These are phyloP conservation scores for Macaria notata DNA, from an alignment of 2,888 invertebrate genomes.

Conservation along the genomic window DNA sequence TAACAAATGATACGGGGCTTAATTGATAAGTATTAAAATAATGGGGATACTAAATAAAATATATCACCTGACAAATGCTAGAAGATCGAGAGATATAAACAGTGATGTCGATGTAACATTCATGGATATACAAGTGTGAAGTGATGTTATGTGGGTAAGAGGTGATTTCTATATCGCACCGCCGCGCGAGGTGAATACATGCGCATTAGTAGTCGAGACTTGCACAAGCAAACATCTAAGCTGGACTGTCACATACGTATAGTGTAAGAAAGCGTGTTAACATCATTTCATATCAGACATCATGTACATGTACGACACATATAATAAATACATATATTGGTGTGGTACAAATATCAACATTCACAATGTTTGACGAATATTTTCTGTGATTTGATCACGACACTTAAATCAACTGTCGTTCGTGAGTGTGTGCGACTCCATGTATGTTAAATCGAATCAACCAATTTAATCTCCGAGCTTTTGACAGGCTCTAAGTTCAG, in stretches of 20 bases:
- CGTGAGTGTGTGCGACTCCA: constrained; percentile 54
- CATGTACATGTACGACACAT: constrained; percentile 1
- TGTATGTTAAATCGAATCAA: constrained; percentile 69
- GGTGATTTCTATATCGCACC: constrained; percentile 64
- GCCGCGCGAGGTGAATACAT: constrained; percentile 49
- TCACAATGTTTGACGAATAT: constrained; percentile 14
- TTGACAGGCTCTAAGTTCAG: constrained; percentile 31
- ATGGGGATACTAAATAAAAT: constrained; percentile 57
- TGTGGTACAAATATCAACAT: constrained; percentile 11
- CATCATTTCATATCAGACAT: constrained; percentile 1
- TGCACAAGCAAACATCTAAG: constrained; percentile 59
- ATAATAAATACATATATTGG: constrained; percentile 6
- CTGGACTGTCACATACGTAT: constrained; percentile 24
- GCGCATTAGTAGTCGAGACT: constrained; percentile 54
- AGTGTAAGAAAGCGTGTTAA: constrained; percentile 14
- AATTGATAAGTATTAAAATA: constrained; percentile 26
- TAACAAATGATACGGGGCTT: constrained; percentile 31
- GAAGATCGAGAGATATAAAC: constrained; percentile 69
- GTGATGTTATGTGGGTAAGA: constrained; percentile 66
- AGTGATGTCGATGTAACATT: constrained; percentile 65
- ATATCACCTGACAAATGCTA: constrained; percentile 86
- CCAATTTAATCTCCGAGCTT: constrained; percentile 47
- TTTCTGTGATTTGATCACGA: constrained; percentile 11
- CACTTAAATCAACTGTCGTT: constrained; percentile 20
- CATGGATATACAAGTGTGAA: constrained; percentile 68